Evolutionary conservation across 92 coral and sea anemone species (phyloP).

Genomic region (Epizoanthus rinbou): DNA sequence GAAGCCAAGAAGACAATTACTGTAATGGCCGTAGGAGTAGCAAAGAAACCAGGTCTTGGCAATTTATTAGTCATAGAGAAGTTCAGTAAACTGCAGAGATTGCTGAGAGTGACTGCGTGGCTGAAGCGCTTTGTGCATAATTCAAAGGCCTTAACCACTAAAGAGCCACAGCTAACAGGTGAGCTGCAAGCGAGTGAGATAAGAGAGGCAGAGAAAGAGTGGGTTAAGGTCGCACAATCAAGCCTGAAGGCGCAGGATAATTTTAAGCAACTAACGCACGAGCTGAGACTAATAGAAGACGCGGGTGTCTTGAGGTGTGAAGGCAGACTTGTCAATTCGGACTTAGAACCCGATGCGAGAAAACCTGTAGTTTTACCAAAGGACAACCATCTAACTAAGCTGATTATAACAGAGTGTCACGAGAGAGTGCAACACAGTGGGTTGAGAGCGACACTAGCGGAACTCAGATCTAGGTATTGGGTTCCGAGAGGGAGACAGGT

Average conservation of each 20-base stretch:
- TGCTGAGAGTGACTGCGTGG: conserved; percentile 42
- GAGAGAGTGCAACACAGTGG: conserved; percentile 20
- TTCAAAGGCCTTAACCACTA: not conserved
- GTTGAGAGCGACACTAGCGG: conserved; percentile 27
- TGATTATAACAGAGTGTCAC: conserved; percentile 27
- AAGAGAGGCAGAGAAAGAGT: conserved; percentile 44
- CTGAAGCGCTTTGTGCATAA: conserved; percentile 30
- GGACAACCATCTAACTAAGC: not conserved
- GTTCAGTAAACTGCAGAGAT: conserved; percentile 18
- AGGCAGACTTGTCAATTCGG: conserved; percentile 31
- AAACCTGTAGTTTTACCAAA: conserved; percentile 21
- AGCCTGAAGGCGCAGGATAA: conserved; percentile 20
- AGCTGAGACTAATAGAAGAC: conserved; percentile 28
- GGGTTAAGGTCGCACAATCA: conserved; percentile 45
- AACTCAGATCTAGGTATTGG: conserved; percentile 43
- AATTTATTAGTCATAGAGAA: conserved; percentile 8
- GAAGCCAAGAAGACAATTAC: no score
- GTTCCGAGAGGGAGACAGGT: conserved; percentile 30
- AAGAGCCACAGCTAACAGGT: conserved; percentile 6
- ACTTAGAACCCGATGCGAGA: not conserved
- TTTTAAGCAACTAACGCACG: conserved; percentile 29
- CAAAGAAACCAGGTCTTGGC: not conserved
- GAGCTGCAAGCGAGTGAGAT: conserved; percentile 39
- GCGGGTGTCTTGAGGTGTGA: conserved; percentile 46
- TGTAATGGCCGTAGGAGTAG: no score